phyloP scores from a whole-genome alignment of 2,888 invertebrate species.

The Aethes cnicana region DNA sequence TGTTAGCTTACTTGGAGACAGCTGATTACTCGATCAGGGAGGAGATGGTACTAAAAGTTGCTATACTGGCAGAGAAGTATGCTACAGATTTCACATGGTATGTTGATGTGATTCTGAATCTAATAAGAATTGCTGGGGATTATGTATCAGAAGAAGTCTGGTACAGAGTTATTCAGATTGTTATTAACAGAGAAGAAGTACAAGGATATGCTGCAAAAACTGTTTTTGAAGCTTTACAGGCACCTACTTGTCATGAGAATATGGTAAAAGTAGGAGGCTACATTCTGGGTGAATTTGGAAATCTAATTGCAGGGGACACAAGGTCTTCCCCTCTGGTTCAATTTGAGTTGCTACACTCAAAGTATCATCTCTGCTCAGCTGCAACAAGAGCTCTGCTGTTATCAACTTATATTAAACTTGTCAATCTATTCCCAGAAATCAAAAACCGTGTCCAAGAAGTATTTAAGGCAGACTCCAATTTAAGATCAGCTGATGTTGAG shows the following conservation, averaged over 20 bases:
- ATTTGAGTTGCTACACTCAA: constrained; percentile 98
- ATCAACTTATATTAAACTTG: constrained; percentile 99
- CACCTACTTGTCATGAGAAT: constrained; percentile 99
- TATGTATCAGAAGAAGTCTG: constrained; percentile 99
- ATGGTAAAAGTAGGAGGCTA: constrained; percentile 99
- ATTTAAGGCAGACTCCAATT: constrained; percentile 95
- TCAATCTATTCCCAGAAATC: constrained; percentile 99
- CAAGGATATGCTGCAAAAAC: constrained; percentile 99
- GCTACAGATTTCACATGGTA: constrained; percentile 99
- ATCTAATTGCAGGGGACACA: constrained; percentile 99
- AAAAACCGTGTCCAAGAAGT: constrained; percentile 97
- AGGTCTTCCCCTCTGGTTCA: constrained; percentile 98
- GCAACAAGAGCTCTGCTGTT: constrained; percentile 97
- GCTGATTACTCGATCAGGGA: constrained; percentile 99
- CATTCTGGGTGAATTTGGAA: constrained; percentile 99
- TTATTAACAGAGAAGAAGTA: constrained; percentile 99
- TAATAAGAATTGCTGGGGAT: constrained; percentile 99
- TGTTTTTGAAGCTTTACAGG: constrained; percentile 99
- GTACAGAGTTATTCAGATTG: constrained; percentile 99
- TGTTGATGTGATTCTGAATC: constrained; percentile 98
- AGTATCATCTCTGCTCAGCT: constrained; percentile 98
- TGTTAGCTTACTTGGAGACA: constrained; percentile 99
- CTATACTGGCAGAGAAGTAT: constrained; percentile 99
- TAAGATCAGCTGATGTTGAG: constrained; percentile 98
- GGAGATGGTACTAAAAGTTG: constrained; percentile 99